These are phyloP conservation scores for Schizopygopsis pylzovi DNA, from an alignment of 2,797 vertebrate genomes.

Conservation along the genomic window DNA sequence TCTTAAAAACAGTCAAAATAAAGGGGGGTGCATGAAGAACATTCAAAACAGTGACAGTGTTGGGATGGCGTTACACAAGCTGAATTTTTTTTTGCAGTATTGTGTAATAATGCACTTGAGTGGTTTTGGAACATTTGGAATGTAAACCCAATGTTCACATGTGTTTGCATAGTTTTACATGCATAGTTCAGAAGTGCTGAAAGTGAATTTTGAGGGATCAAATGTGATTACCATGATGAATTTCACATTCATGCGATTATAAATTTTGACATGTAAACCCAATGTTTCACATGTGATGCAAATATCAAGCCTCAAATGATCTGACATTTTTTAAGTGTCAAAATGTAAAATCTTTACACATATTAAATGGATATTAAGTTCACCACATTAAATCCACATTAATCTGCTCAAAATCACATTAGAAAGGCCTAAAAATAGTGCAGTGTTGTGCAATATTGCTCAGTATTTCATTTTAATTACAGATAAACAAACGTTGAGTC, in stretches of 20 bases:
- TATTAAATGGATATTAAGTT: not conserved
- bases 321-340: too few species aligned
- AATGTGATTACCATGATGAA: not conserved
- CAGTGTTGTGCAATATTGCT: not conserved
- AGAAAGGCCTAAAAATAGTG: not conserved
- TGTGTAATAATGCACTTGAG: not conserved
- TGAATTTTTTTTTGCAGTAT: not conserved
- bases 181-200: not conserved
- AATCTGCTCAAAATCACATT: not conserved
- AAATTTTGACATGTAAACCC: not conserved
- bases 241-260: not conserved
- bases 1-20: conserved; percentile 70
- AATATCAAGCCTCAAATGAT: too few species aligned
- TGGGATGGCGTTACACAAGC: not conserved
- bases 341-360: not conserved
- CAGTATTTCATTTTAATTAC: not conserved
- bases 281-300: too few species aligned
- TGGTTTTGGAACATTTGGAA: not conserved
- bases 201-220: not conserved
- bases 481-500: conserved; percentile 6
- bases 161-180: not conserved
- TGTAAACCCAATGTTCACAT: not conserved
- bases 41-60: conserved; percentile 20
- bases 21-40: conserved; percentile 38
- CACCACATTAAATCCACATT: not conserved